Evolutionary conservation across 2,113 vertebrate genomes (phyloP).

Genomic region (Eublepharis macularius): DNA sequence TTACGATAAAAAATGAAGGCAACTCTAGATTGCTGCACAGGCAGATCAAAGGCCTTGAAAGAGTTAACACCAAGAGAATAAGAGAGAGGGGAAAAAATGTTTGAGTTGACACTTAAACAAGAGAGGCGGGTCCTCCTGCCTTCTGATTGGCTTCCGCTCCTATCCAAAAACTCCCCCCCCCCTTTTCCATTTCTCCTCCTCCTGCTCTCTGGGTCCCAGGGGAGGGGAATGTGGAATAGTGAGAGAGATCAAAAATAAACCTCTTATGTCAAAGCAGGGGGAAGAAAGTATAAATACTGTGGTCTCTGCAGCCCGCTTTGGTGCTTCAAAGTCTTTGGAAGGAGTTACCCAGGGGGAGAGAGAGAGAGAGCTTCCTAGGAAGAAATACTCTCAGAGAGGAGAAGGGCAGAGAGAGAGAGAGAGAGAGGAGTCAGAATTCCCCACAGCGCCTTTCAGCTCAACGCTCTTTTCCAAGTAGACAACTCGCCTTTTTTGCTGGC

Average conservation of each 20-base stretch:
- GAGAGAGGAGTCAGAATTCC: neutral
- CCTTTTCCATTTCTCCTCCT: slow-evolving; percentile 45
- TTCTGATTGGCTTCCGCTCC: slow-evolving; percentile 83
- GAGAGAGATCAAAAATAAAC: slow-evolving; percentile 91
- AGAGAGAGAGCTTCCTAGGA: neutral
- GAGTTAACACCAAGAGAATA: slow-evolving; percentile 59
- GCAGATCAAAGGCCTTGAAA: slow-evolving; percentile 11
- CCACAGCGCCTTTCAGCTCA: neutral
- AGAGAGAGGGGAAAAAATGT: neutral
- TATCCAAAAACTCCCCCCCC: slow-evolving; percentile 71
- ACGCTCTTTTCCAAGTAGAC: neutral
- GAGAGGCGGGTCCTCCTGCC: slow-evolving; percentile 73
- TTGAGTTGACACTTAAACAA: slow-evolving; percentile 71
- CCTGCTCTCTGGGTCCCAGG: slow-evolving; percentile 71
- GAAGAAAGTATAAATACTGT: slow-evolving; percentile 89
- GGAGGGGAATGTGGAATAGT: slow-evolving; percentile 87
- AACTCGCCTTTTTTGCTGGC: neutral
- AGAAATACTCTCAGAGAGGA: neutral
- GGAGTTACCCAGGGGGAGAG: slow-evolving; percentile 36
- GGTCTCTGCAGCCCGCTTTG: slow-evolving; percentile 69
- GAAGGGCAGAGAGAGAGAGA: neutral
- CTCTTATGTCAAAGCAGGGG: slow-evolving; percentile 85
- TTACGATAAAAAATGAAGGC: neutral
- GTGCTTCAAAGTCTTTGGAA: slow-evolving; percentile 64
- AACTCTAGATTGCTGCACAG: neutral